phyloP scores from a whole-genome alignment of 2,888 invertebrate genomes.

The Drosophila histrio region DNA sequence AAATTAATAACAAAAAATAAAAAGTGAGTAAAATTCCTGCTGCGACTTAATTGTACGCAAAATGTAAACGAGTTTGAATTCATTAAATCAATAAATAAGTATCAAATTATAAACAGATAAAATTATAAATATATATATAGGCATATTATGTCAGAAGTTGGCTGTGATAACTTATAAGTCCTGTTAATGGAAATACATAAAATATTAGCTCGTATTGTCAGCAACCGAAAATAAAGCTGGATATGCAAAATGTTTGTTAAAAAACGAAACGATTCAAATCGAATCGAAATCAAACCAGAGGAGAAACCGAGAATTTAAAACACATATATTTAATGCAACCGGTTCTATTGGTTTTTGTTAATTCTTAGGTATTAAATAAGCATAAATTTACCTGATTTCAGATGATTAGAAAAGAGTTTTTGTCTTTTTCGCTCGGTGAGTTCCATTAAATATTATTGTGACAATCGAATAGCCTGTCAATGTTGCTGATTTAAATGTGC shows the following conservation, averaged over 20 bases:
- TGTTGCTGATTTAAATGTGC: conserved; percentile 20
- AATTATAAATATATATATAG: conserved; percentile 10
- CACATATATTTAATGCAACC: conserved; percentile 49
- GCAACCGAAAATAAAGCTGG: conserved; percentile 19
- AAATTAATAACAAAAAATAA: conserved; percentile 24
- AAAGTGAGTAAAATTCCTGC: conserved; percentile 15
- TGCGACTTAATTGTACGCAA: conserved; percentile 35
- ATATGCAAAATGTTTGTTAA: conserved; percentile 2
- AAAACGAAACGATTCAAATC: conserved; percentile 1
- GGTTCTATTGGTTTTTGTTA: conserved; percentile 68
- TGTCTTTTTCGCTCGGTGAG: conserved; percentile 4
- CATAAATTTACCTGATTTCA: conserved; percentile 59
- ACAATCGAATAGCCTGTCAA: conserved; percentile 26
- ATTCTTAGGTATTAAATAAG: conserved; percentile 51
- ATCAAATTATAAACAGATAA: conserved; percentile 17
- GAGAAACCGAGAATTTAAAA: conserved; percentile 15
- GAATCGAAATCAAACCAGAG: conserved; percentile 14
- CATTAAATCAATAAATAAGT: conserved; percentile 25
- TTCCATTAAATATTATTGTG: conserved; percentile 27
- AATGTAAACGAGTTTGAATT: conserved; percentile 62
- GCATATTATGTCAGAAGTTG: conserved; percentile 10
- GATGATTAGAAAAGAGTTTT: conserved; percentile 30
- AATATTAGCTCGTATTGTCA: conserved; percentile 1
- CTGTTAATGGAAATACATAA: conserved; percentile 2
- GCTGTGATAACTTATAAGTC: neutral